Evolutionary conservation across 2,113 vertebrate genomes (phyloP).

Genomic region (Peromyscus leucopus): DNA sequence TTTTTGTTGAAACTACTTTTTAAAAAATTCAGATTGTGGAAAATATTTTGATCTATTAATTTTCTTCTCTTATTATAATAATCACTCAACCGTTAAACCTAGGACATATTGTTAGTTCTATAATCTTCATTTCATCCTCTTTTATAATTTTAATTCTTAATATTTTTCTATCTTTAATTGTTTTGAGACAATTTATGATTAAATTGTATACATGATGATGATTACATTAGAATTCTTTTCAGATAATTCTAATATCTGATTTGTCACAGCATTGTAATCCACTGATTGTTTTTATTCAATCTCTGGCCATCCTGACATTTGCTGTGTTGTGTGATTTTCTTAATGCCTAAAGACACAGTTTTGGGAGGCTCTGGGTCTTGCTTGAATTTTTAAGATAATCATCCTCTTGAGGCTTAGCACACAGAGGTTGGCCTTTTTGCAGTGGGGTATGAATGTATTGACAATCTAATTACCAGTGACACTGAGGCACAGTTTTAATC

Average conservation of each 20-base stretch:
- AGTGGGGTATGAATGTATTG: background rate
- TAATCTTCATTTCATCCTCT: background rate
- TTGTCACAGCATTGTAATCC: background rate
- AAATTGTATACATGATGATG: background rate
- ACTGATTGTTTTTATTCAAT: background rate
- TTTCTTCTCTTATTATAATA: background rate
- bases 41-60: background rate
- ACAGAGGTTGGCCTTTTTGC: background rate
- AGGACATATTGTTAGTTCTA: background rate
- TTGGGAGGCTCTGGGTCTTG: background rate
- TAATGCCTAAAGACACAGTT: accelerated
- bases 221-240: background rate
- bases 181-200: background rate
- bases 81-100: background rate
- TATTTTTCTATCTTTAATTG: background rate
- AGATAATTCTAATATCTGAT: background rate
- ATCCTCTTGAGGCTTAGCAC: background rate
- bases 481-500: background rate
- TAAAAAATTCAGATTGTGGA: background rate
- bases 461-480: background rate
- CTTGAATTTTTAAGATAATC: background rate
- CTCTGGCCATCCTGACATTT: background rate
- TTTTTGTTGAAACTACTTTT: background rate
- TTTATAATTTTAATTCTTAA: background rate
- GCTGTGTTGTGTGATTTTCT: background rate